phyloP scores from a whole-genome alignment of 1,140 invertebrate genomes.

The Solenopsis fugax region DNA sequence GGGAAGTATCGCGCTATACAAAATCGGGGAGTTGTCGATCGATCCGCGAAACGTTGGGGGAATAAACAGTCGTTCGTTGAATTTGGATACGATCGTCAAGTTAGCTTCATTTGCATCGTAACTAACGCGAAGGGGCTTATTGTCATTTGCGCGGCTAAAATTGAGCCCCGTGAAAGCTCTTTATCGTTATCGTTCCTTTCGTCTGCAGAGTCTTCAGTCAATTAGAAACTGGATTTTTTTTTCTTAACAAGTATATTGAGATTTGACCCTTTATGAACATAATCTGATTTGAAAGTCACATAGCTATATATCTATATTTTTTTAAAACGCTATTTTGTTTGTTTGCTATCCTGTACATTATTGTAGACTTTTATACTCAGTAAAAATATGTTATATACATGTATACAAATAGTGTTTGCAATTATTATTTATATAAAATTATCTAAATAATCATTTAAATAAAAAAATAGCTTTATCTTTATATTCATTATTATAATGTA shows the following conservation, averaged over 20 bases:
- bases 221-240: not conserved
- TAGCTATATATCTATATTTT: not conserved
- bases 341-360: not conserved
- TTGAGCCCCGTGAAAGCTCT: constrained; percentile 12
- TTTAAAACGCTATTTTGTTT: not conserved
- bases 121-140: constrained; percentile 4
- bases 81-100: constrained; percentile 53
- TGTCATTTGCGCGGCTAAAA: constrained; percentile 43
- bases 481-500: too few species aligned
- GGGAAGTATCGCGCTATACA: not conserved
- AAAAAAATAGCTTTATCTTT: too few species aligned
- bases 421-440: too few species aligned
- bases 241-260: not conserved
- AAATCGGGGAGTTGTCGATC: constrained; percentile 28
- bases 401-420: too few species aligned
- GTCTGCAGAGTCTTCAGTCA: constrained; percentile 14
- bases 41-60: constrained; percentile 14
- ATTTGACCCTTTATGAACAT: not conserved
- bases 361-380: not conserved
- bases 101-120: constrained; percentile 53
- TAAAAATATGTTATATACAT: not conserved
- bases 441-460: too few species aligned
- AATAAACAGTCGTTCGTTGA: constrained; percentile 39
- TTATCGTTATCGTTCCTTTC: constrained; percentile 29
- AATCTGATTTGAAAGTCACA: not conserved